Evolutionary conservation across 2,888 invertebrate genomes (phyloP).

Genomic region (Bugula neritina): DNA sequence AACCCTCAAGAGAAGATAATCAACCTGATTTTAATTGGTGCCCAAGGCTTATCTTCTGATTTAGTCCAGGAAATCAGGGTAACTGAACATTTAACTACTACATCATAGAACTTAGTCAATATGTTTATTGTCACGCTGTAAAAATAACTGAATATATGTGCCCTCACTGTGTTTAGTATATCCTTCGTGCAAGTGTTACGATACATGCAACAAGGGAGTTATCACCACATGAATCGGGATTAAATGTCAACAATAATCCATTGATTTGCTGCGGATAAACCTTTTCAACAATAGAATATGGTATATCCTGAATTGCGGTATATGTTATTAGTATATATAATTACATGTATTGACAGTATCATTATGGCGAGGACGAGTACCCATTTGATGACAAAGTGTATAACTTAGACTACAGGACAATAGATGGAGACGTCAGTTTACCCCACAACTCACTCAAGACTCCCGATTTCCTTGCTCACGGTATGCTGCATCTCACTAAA

Average conservation of each 20-base stretch:
- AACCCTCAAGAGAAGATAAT: constrained; percentile 67
- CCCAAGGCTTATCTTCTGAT: constrained; percentile 78
- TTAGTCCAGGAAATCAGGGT: constrained; percentile 76
- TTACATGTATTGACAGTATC: constrained; percentile 58
- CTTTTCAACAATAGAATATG: no score
- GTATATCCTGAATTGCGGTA: no score
- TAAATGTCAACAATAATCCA: no score
- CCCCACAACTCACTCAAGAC: constrained; percentile 75
- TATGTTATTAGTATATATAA: neutral
- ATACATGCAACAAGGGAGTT: no score
- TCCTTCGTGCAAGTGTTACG: no score
- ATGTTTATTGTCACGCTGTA: no score
- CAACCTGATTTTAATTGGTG: constrained; percentile 81
- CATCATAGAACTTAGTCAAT: no score
- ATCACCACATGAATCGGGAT: no score
- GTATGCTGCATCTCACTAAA: constrained; percentile 55
- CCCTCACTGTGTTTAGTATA: no score
- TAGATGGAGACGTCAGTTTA: constrained; percentile 76
- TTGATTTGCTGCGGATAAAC: no score
- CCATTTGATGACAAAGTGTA: constrained; percentile 66
- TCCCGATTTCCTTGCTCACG: constrained; percentile 80
- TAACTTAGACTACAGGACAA: constrained; percentile 71
- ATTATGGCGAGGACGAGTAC: constrained; percentile 81
- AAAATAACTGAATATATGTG: no score
- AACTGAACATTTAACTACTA: no score